phyloP scores from a whole-genome alignment of 2,113 vertebrate species.

The Aythya baeri region DNA sequence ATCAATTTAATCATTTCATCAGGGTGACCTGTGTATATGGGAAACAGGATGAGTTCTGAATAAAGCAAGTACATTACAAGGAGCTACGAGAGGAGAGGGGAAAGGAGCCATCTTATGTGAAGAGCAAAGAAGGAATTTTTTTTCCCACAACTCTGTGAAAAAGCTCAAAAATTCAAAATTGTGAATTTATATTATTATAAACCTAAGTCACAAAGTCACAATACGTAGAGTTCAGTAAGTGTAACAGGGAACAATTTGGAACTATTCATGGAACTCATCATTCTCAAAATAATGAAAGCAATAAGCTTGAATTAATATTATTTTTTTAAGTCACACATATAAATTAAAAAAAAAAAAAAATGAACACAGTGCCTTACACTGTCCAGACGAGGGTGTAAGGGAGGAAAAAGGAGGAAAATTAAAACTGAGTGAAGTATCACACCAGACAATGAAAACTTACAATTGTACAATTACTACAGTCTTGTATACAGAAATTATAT shows the following conservation, averaged over 20 bases:
- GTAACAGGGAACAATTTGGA: background rate
- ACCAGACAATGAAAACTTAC: background rate
- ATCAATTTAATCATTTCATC: background rate
- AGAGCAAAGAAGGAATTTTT: background rate
- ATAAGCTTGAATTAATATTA: background rate
- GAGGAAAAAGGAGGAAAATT: background rate
- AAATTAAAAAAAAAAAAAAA: background rate
- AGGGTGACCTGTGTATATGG: background rate
- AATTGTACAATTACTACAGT: background rate
- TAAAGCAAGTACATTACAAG: background rate
- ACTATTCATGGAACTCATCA: background rate
- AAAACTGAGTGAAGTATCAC: background rate
- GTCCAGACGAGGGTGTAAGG: background rate
- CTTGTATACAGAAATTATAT: background rate
- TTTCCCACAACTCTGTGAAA: background rate
- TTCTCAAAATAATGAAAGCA: background rate
- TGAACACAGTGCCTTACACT: background rate
- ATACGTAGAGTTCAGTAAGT: background rate
- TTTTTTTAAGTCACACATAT: background rate
- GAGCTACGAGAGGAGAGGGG: background rate
- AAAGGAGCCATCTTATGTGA: background rate
- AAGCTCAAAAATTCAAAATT: background rate
- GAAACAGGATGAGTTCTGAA: background rate
- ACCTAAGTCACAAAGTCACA: background rate
- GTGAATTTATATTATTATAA: background rate